Base-by-base conservation (phyloP, 2,797 vertebrate genomes). In the Bufotes viridis region DNA sequence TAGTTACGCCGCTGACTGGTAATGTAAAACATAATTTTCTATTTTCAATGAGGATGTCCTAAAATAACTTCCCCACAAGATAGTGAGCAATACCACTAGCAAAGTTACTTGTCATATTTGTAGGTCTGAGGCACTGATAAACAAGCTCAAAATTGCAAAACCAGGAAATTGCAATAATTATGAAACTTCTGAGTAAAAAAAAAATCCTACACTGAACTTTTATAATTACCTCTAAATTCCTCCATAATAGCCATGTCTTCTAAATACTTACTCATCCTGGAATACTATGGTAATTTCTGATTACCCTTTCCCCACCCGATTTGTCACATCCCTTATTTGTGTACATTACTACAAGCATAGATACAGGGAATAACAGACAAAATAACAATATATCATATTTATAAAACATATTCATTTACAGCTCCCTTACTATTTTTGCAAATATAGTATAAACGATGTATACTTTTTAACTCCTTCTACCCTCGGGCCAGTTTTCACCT, bases 131-230 rank as follows among this genome's bases (percentile, higher is more conserved):
- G 17, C 2, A 76, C 10, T n/a, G 17, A 51, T 6, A 76, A 76
- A n/a, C 42, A 53, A 22, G 42, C 4, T 53, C 49, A 51, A 51
- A 4, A n/a, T 76, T 76, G 42, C 74, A 76, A 76, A 76, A 76
- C n/a, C 49, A 76, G 74, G 74, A 76, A 76, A 76, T 53, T 76
- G 20, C 74, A 51, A 76, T 76, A 76, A 76, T 76, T 4, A 51
- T 76, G 42, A 76, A 51, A 51, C 20, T 12, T 53, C 74, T 53
- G 11, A 76, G 42, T 12, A 76, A 51, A n/a, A 42, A 34, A 42
- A 3, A 53, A 51, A 53, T 51, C 42, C 72, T n/a, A 51, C 34
- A 13, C 49, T n/a, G 5, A 76, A 53, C 20, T 22, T 51, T 53
- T n/a, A 53, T n/a, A 4, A n/a, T 76, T 49, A 75, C 72, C 12